These are phyloP conservation scores for Drosophila erecta DNA, from an alignment of 1,140 invertebrate species.

Conservation along the genomic window DNA sequence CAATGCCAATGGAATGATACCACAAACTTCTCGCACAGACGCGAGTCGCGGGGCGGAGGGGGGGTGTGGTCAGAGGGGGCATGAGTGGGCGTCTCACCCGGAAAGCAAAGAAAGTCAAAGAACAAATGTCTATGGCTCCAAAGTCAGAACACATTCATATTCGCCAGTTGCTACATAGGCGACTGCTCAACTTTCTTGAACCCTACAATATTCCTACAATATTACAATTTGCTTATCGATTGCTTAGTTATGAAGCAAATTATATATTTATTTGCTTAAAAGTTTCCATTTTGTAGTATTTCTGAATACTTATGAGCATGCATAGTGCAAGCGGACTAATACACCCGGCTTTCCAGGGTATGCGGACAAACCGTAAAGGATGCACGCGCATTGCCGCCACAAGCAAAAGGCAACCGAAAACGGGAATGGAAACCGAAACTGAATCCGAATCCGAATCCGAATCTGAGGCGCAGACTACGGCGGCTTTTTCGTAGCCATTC, in stretches of 20 bases:
- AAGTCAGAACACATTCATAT: conserved; percentile 37
- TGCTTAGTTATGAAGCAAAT: neutral
- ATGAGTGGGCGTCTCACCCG: conserved; percentile 43
- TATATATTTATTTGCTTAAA: neutral
- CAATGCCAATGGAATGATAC: conserved; percentile 40
- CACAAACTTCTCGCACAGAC: conserved; percentile 21
- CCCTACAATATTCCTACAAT: neutral
- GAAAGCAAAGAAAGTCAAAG: conserved; percentile 80
- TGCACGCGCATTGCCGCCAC: conserved; percentile 49
- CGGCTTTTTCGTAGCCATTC: conserved; percentile 1
- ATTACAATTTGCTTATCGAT: neutral
- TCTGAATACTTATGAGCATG: too few relatives aligned
- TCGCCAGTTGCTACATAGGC: conserved; percentile 3
- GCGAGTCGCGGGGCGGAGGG: neutral
- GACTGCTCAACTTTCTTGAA: neutral
- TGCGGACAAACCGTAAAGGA: conserved; percentile 33
- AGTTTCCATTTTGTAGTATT: too few relatives aligned
- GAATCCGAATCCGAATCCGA: conserved; percentile 24
- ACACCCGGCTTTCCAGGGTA: conserved; percentile 22
- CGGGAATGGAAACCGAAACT: conserved; percentile 26
- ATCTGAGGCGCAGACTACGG: conserved; percentile 6
- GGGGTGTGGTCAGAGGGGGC: conserved; percentile 1
- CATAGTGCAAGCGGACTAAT: neutral
- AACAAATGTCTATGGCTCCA: conserved; percentile 72
- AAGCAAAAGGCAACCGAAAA: conserved; percentile 48